Evolutionary conservation across 2,888 invertebrate species (phyloP), one percentile per base, ranked within the genome.

Genomic region (Doris montereyensis): DNA sequence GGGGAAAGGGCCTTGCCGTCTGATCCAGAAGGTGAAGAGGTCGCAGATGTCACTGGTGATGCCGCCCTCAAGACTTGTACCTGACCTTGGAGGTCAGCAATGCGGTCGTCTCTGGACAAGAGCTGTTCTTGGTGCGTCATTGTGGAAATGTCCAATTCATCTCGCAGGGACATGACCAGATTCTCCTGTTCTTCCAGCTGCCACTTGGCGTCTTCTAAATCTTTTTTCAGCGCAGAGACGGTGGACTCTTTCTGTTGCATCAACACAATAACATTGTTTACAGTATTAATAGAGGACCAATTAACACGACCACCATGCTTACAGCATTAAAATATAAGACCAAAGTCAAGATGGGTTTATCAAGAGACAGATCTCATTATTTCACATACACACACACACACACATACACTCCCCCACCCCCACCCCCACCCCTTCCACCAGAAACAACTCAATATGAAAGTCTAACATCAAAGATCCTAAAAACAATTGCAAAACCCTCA

Each of bases 91-190:
- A 82, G 77, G 17, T 81, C 72, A 41, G 82, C 52, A 8, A 84
- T 76, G 58, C 79, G 78, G 26, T 78, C 75, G 26, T 84, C 83
- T 78, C 82, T 73, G 0, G 82, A 70, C 5, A 78, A 72, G 4
- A 84, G 76, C 73, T 83, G 78, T 76, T 84, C 84, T 30, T 78
- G 60, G 28, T 82, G 79, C n/a, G 77, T 73, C n/a, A 65, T 60
- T 72, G 77, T 82, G 10, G 80, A 52, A 62, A 82, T 76, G 13
- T 77, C 72, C 65, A 83, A 67, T 41, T 81, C 80, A 3, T 82
- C 72, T 71, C 81, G 83, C 52, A 84, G 82, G 17, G 82, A 80
- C 1, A 79, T 77, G 2, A 85, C 84, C 60, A 83, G 76, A 34
- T 73, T 71, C 8, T 84, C 81, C 21, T 79, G 78, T 8, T 83